A percentile compares a stretch with the other conserved stretches of the same genome.
Evolutionary conservation across 2,113 vertebrate genomes (phyloP).

Genomic region (Brachyistius frenatus): DNA sequence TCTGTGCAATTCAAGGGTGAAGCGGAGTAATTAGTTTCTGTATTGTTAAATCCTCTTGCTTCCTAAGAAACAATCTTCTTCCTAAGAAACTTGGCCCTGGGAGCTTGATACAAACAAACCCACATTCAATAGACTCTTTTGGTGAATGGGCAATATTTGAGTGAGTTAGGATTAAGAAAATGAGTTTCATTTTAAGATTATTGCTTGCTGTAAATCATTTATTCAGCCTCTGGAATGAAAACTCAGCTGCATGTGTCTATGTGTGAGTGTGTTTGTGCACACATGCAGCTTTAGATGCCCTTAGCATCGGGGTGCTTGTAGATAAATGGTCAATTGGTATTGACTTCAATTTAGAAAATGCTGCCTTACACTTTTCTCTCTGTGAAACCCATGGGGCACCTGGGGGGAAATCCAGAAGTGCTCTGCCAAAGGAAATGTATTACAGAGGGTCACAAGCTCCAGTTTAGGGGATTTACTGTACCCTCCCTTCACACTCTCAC

Average conservation of each 20-base stretch:
- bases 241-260: conserved; percentile 11
- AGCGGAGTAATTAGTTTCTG: conserved; percentile 60
- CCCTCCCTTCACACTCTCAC: conserved; percentile 11
- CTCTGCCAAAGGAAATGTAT: conserved; percentile 79
- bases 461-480: conserved; percentile 80
- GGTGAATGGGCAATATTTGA: conserved; percentile 40
- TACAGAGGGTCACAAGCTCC: conserved; percentile 76
- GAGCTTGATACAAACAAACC: conserved; percentile 49
- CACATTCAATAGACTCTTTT: conserved; percentile 32
- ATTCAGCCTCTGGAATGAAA: conserved; percentile 37
- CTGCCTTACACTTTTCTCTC: conserved; percentile 81
- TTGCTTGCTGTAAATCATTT: conserved; percentile 52
- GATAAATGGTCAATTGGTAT: conserved; percentile 82
- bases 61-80: conserved; percentile 42
- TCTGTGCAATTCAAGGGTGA: conserved; percentile 53
- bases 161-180: conserved; percentile 62
- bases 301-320: conserved; percentile 75
- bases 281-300: conserved; percentile 63
- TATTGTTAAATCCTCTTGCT: conserved; percentile 60
- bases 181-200: conserved; percentile 57
- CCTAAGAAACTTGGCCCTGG: conserved; percentile 19
- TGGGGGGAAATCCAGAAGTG: conserved; percentile 75
- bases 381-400: conserved; percentile 67
- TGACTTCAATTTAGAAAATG: conserved; percentile 85
- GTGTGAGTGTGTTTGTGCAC: conserved; percentile 17